Base-by-base conservation (phyloP, 2,113 vertebrate genomes). In the Festucalex cinctus region DNA sequence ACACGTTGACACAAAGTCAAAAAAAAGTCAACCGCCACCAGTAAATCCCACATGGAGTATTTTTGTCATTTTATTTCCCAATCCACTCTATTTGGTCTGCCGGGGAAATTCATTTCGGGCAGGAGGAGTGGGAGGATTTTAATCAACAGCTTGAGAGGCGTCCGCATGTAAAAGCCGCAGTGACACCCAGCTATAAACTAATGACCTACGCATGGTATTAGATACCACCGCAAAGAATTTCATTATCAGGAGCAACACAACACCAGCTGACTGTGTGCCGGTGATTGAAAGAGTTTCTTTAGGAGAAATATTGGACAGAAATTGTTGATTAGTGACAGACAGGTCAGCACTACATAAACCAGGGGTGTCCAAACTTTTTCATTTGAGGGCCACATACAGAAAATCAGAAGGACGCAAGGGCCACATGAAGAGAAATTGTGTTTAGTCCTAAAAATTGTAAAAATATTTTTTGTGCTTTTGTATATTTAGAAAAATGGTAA, bases 131-230 rank as follows among this genome's bases (percentile, higher is more conserved):
- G 70, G 75, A 77, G 76, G 65, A 71, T 74, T 84, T 83, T 75
- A 79, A 83, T 81, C 79, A 83, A 77, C 75, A 80, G 75, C 64
- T 75, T 79, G 65, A 74, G 71, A 79, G 37, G 75, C 64, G 77
- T 72, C 56, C 73, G 77, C 73, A 69, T 82, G 65, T 80, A 75
- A 78, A 80, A 79, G 62, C 35, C 71, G 68, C 70, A 77, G 48
- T 78, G 73, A 78, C 80, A 80, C 62, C 62, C 60, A 58, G 67
- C 17, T 48, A 70, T 74, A 67, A 73, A 62, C 53, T 75, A 75
- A 82, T 78, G 76, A 74, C 68, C 69, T 57, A 51, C 63, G 72
- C 37, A 62, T 22, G 4, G n/a, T 39, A 64, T 65, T 62, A 70
- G 69, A 71, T 74, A 51, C 73, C 65, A 65, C 64, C 62, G 80